A percentile compares a stretch with the other conserved stretches of the same genome.
Conservation (phyloP, 2,888 invertebrate genomes). For the Ormyrus thymus region DNA sequence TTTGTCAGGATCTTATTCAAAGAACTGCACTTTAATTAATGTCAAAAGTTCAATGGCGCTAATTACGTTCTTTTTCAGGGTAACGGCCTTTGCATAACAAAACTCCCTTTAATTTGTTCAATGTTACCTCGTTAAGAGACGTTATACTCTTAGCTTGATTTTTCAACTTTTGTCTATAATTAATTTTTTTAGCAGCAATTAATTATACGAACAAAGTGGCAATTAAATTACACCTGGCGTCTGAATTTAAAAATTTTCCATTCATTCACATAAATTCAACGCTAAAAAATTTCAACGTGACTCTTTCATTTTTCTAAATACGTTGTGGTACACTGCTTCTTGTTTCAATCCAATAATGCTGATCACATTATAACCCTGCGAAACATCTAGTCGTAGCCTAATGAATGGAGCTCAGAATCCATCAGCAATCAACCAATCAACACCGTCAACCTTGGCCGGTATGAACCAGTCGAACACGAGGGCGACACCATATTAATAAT, state of each 20-base stretch:
- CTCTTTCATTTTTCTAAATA: too few species aligned
- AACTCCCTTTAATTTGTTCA: slow-evolving; percentile 35
- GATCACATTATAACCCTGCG: too few species aligned
- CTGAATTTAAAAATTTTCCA: too few species aligned
- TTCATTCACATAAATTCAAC: too few species aligned
- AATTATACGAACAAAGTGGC: too few species aligned
- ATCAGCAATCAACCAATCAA: slow-evolving; percentile 22
- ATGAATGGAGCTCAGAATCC: not conserved
- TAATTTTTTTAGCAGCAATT: too few species aligned
- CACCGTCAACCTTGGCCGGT: not conserved
- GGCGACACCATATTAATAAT: slow-evolving; percentile 29
- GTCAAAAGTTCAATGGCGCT: slow-evolving; percentile 22
- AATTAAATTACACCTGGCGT: too few species aligned
- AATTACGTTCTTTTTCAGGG: slow-evolving; percentile 32
- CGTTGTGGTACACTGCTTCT: too few species aligned
- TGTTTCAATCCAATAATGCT: too few species aligned
- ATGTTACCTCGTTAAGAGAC: slow-evolving; percentile 13
- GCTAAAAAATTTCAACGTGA: too few species aligned
- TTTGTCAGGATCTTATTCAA: slow-evolving; percentile 19
- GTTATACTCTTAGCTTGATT: slow-evolving; percentile 7
- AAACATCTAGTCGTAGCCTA: not conserved
- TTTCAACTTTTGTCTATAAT: not conserved
- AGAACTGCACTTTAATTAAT: slow-evolving; percentile 32
- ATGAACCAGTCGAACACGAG: slow-evolving; percentile 2
- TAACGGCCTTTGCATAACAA: slow-evolving; percentile 27